Percentiles rank a stretch among this genome's conserved stretches.
These are phyloP conservation scores for Falco novaeseelandiae DNA, from an alignment of 2,797 vertebrate species.

Conservation along the genomic window DNA sequence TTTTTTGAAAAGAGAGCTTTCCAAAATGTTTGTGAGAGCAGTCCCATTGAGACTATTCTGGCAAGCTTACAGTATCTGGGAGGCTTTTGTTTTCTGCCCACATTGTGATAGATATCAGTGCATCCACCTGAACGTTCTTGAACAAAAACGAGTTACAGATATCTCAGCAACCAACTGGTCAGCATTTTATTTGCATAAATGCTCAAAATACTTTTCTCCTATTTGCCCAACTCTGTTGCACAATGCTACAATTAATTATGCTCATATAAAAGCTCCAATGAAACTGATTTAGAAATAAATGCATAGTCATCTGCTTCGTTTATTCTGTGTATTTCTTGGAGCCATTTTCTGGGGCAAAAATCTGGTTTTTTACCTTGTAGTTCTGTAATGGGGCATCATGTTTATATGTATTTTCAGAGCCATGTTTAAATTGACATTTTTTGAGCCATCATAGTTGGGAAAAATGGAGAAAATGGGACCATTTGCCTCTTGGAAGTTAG, in stretches of 20 bases:
- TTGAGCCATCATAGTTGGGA: not conserved
- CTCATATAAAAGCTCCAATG: not conserved
- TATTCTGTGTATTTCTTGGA: not conserved
- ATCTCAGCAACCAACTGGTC: not conserved
- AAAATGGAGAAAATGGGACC: not conserved
- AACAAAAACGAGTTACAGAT: not conserved
- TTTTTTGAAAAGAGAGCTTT: conserved; percentile 40
- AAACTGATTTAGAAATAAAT: not conserved
- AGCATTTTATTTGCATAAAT: not conserved
- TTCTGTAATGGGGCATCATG: not conserved
- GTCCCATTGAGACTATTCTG: conserved; percentile 27
- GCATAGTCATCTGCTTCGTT: not conserved
- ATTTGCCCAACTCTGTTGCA: not conserved
- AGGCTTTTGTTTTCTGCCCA: conserved; percentile 16
- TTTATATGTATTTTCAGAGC: not conserved
- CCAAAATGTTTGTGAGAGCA: conserved; percentile 49
- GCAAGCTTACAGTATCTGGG: not conserved
- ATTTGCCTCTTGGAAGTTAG: not conserved
- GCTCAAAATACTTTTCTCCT: not conserved
- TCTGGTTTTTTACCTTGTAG: not conserved
- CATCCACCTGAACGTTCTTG: conserved; percentile 40
- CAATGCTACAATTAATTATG: not conserved
- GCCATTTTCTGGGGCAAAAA: not conserved
- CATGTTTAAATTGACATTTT: not conserved
- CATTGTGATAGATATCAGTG: not conserved